Evolutionary conservation across 2,113 vertebrate genomes (phyloP), one percentile per base, ranked within the genome.

Genomic region (Cariama cristata): DNA sequence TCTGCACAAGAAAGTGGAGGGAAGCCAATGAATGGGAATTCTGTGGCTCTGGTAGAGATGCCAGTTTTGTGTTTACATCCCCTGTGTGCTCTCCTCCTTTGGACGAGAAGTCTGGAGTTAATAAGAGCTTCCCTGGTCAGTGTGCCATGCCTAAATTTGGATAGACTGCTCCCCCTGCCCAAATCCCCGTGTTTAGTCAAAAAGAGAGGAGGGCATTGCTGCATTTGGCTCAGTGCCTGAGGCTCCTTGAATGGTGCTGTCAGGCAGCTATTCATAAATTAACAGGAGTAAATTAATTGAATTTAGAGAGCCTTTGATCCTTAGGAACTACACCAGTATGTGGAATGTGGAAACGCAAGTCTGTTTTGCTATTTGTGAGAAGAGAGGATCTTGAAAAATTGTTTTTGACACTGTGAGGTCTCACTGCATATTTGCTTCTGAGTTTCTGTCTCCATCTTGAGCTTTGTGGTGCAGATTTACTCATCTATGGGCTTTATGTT

Each of bases 301-400:
- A 75, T 91, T 60, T 80, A 47, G 50, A 26, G 69, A 63, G 81
- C 52, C 26, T 96, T 91, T 94, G 91, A 90, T 94, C 63, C 62
- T 40, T 60, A 55, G 63, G 58, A 90, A 60, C 77, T 33, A 30
- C 24, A 55, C 21, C 66, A 82, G 5, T 77, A 55, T 40, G 55
- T 93, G 91, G 74, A 69, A 91, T 85, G 91, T 87, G 42, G 74
- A 63, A 80, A 79, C 0, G 0, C 50, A 44, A 58, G 52, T 69
- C 95, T 96, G 52, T 81, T 81, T 86, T 88, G 75, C 75, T 90
- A 33, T 87, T 96, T 87, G 66, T 76, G 66, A 71, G 79, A 76
- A 64, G 38, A 55, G 40, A 80, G 56, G 23, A 60, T 69, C 50
- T 71, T 76, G 73, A 87, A 82, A 87, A 93, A 72, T 93, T 83